Evolutionary conservation across 2,113 vertebrate species (phyloP), one percentile per base, ranked within the genome.

Genomic region (Otis tarda): DNA sequence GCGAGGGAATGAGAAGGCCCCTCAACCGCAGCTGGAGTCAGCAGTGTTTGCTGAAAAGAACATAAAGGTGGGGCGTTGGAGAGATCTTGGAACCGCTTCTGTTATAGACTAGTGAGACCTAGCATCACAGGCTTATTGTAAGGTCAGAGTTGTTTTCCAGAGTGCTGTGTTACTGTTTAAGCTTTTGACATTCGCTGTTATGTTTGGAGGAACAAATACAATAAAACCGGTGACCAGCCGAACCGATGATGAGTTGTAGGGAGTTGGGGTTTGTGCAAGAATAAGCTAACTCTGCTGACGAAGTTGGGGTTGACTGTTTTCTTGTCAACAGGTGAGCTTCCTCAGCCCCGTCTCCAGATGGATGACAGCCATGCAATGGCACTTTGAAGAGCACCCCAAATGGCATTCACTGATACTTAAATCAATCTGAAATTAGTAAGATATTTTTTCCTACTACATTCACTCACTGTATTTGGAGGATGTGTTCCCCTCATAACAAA

Each of bases 1-100:
- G 28, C 74, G 25, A 47, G 98, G 98, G 87, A 98, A 92, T 45
- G 98, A 98, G 95, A 98, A 98, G 74, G 96, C 94, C 17, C 75
- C 97, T 10, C 96, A 96, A 18, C 90, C 98, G 11, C 98, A 98
- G 87, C 97, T 68, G 75, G 95, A 97, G 61, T 52, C 95, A 18
- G 35, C 49, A 2, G 31, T 2, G 5, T 7, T 98, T 97, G 70
- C 98, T 22, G 92, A n/a, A 33, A 87, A 90, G 35, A 65, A 43
- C 69, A 13, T 16, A 96, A 98, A 97, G 97, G 98, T 98, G 37
- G 43, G 55, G 30, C 88, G 81, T 73, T 10, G 95, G 97, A 84
- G 95, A 89, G 55, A 14, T 53, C 25, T 55, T 67, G 60, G 25
- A 10, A 19, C n/a, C 31, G 5, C 28, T 15, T 21, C 43, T 47